phyloP scores from a whole-genome alignment of 2,888 invertebrate genomes.

The Calameuta pallipes region DNA sequence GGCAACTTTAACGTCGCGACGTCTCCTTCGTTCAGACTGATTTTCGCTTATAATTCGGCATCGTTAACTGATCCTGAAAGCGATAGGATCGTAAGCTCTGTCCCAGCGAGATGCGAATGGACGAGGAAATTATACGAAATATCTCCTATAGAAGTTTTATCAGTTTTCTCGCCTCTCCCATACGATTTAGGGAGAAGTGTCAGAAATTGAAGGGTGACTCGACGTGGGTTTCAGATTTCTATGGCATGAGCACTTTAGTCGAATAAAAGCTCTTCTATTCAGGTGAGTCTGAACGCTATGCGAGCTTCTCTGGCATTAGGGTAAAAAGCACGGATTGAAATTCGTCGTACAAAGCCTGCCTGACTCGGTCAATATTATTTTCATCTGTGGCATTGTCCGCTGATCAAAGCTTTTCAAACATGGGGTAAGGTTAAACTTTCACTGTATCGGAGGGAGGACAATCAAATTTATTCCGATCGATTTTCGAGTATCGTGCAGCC shows the following conservation, averaged over 20 bases:
- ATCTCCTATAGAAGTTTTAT: no score
- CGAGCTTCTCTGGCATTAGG: slow-evolving; percentile 6
- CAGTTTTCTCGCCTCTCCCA: neutral
- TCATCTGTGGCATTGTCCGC: neutral
- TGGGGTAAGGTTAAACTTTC: no score
- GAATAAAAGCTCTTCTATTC: slow-evolving; percentile 19
- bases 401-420: no score
- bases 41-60: neutral
- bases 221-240: slow-evolving; percentile 25
- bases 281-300: neutral
- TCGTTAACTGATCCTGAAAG: neutral
- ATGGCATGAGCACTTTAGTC: slow-evolving; percentile 22
- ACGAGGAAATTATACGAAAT: no score
- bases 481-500: no score
- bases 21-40: neutral
- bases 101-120: no score
- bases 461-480: no score
- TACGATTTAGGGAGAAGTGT: slow-evolving; percentile 13
- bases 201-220: slow-evolving; percentile 23
- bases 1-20: no score
- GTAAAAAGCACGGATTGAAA: slow-evolving; percentile 9
- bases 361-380: neutral
- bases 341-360: neutral
- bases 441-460: no score
- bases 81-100: neutral